These are phyloP conservation scores for Lanistes nyassanus DNA, from an alignment of 1,140 invertebrate species.

Conservation along the genomic window DNA sequence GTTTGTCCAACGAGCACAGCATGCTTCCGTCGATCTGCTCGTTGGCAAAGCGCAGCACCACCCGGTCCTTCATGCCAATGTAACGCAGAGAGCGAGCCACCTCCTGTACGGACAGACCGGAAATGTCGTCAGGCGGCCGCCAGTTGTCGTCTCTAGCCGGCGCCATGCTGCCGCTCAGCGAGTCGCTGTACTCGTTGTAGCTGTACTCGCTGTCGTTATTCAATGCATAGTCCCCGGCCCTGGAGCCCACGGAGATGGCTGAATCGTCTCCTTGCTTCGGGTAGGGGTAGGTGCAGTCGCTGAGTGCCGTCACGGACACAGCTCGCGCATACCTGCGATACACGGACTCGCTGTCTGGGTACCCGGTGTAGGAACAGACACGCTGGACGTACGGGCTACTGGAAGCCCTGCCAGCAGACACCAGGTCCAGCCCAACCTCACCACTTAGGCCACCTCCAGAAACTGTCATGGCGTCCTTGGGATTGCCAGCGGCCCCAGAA, in stretches of 20 bases:
- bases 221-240: constrained; percentile 52
- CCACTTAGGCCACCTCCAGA: too few relatives aligned
- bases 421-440: too few relatives aligned
- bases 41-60: constrained; percentile 57
- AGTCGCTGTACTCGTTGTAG: constrained; percentile 31
- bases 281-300: constrained; percentile 35
- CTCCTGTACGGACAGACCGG: constrained; percentile 51
- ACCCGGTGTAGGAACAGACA: constrained; percentile 17
- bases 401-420: constrained; percentile 7
- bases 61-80: constrained; percentile 62
- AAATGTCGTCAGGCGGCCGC: constrained; percentile 53
- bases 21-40: constrained; percentile 63
- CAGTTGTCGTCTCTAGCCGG: constrained; percentile 50
- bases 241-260: constrained; percentile 55
- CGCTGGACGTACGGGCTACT: constrained; percentile 12
- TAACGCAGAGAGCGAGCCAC: constrained; percentile 59
- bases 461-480: too few relatives aligned
- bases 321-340: constrained; percentile 36
- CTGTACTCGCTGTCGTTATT: constrained; percentile 60
- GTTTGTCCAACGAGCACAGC: constrained; percentile 55
- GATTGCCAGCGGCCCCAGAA: too few relatives aligned
- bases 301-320: constrained; percentile 41
- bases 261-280: constrained; percentile 55
- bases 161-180: constrained; percentile 25
- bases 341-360: constrained; percentile 49